Percentiles rank a stretch among this genome's conserved stretches.
Evolutionary conservation across 2,797 vertebrate species (phyloP).

Genomic region (Anabas testudineus): DNA sequence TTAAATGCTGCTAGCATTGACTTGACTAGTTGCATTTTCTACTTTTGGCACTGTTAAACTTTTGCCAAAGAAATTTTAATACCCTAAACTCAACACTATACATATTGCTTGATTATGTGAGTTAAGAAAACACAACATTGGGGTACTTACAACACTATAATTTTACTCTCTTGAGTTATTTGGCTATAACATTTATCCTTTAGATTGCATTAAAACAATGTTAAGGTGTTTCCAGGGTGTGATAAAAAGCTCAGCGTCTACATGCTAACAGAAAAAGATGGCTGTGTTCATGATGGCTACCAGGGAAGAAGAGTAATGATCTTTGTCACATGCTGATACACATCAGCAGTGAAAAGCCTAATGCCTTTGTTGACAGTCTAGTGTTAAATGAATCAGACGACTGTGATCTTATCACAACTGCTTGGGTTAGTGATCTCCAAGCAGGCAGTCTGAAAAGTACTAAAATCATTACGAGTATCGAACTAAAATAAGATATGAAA

Average conservation of each 20-base stretch:
- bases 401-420: not conserved
- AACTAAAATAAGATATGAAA: not conserved
- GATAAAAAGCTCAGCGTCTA: conserved; percentile 1
- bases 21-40: too few relatives aligned
- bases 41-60: too few relatives aligned
- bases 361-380: conserved; percentile 34
- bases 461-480: not conserved
- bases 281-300: not conserved
- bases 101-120: not conserved
- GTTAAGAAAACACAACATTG: not conserved
- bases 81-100: not conserved
- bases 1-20: too few relatives aligned
- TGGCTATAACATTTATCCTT: not conserved
- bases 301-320: conserved; percentile 8
- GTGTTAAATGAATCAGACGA: conserved; percentile 40
- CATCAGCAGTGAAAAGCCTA: conserved; percentile 41
- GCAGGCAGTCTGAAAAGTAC: not conserved
- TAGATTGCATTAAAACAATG: conserved; percentile 1
- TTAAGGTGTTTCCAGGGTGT: not conserved
- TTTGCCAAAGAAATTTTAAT: not conserved
- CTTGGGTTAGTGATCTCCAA: conserved; percentile 5
- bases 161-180: not conserved
- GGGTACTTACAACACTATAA: not conserved
- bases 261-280: not conserved
- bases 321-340: conserved; percentile 20